These are phyloP conservation scores for Euphonia xanthogaster DNA, from an alignment of 2,797 vertebrate species.

Conservation along the genomic window DNA sequence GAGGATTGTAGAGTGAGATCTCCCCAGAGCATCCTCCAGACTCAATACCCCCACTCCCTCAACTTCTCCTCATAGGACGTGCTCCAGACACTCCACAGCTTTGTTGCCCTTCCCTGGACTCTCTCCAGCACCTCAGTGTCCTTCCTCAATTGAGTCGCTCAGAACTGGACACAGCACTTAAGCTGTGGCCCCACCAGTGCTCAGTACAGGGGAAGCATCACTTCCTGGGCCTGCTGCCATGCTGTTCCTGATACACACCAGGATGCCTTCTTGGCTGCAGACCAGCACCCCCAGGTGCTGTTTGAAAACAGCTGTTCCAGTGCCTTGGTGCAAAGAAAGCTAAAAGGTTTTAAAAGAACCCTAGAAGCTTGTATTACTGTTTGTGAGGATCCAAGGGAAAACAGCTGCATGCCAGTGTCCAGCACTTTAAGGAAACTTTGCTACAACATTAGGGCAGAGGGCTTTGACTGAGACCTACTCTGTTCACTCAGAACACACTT, in stretches of 20 bases:
- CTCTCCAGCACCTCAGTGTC: rapidly evolving
- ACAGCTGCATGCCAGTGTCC: not conserved
- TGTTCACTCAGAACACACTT: not conserved
- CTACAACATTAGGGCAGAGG: not conserved
- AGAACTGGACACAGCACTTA: rapidly evolving
- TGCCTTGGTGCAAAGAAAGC: rapidly evolving
- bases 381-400: not conserved
- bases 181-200: not conserved
- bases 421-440: not conserved
- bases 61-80: not conserved
- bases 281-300: not conserved
- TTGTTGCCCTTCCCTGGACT: not conserved
- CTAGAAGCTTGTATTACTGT: rapidly evolving
- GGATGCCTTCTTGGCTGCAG: not conserved
- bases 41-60: not conserved
- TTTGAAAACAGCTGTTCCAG: rapidly evolving
- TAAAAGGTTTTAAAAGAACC: not conserved
- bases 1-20: not conserved
- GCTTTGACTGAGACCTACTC: not conserved
- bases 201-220: rapidly evolving
- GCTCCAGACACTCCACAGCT: no score
- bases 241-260: rapidly evolving
- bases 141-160: not conserved
- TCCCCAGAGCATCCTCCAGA: rapidly evolving
- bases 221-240: not conserved